These are phyloP conservation scores for Petromus typicus DNA, from an alignment of 2,113 vertebrate species.

Conservation along the genomic window DNA sequence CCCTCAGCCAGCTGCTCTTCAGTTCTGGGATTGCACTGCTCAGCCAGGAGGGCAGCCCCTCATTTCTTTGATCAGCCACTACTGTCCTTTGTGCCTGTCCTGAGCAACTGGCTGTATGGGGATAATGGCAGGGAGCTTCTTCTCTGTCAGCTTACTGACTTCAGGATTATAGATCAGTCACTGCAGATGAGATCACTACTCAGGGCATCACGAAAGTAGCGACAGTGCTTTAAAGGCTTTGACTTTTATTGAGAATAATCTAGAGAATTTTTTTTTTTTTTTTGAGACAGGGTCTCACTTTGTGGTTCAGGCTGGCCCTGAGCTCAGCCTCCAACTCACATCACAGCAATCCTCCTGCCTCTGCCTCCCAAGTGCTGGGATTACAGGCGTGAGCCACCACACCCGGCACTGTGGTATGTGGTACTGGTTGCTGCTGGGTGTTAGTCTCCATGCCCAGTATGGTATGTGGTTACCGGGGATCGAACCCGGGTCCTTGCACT, in stretches of 20 bases:
- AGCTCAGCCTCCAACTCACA: too few species aligned
- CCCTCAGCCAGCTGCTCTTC: background rate
- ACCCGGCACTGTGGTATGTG: too few species aligned
- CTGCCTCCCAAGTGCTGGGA: too few species aligned
- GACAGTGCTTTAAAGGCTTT: background rate
- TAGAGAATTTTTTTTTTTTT: background rate
- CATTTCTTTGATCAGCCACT: background rate
- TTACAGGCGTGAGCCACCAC: too few species aligned
- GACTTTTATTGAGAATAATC: slow-evolving; percentile 19
- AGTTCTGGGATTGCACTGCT: background rate
- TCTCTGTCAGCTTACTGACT: background rate
- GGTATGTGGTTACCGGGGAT: too few species aligned
- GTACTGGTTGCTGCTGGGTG: too few species aligned
- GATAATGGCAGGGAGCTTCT: background rate
- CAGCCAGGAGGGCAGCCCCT: background rate
- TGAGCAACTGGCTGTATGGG: background rate
- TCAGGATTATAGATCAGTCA: background rate
- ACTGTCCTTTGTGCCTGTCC: background rate
- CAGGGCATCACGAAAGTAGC: background rate
- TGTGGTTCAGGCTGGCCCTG: too few species aligned
- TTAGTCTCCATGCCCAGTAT: too few species aligned
- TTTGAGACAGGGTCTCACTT: too few species aligned
- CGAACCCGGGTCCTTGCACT: too few species aligned
- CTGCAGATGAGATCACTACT: background rate
- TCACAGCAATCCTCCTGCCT: too few species aligned